phyloP scores from a whole-genome alignment of 2,888 invertebrate species.

The Eulithis testata region DNA sequence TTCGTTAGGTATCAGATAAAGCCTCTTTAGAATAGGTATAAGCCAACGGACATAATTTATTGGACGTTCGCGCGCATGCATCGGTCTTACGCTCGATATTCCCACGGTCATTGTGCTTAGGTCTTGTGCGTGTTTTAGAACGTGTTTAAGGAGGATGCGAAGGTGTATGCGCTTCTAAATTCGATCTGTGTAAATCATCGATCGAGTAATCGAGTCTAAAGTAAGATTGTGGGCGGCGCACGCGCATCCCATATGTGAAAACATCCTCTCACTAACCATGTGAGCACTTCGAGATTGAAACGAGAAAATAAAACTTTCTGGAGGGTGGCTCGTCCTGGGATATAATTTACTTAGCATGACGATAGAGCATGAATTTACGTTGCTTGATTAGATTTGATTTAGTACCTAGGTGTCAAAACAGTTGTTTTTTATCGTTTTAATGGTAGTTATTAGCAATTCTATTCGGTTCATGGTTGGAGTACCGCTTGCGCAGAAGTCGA shows the following conservation, averaged over 20 bases:
- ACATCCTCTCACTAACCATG: slow-evolving; percentile 72
- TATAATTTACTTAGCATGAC: slow-evolving; percentile 64
- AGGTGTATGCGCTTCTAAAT: slow-evolving; percentile 75
- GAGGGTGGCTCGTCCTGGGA: slow-evolving; percentile 80
- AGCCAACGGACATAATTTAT: slow-evolving; percentile 45
- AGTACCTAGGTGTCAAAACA: slow-evolving; percentile 55
- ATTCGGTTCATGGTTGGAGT: slow-evolving; percentile 70
- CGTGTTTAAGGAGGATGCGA: slow-evolving; percentile 61
- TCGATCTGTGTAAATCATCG: slow-evolving; percentile 83
- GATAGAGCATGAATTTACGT: slow-evolving; percentile 55
- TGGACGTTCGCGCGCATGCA: slow-evolving; percentile 48
- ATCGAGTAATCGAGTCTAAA: slow-evolving; percentile 81
- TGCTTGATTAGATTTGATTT: slow-evolving; percentile 61
- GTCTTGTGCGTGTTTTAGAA: slow-evolving; percentile 37
- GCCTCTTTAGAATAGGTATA: slow-evolving; percentile 43
- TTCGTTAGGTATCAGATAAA: slow-evolving; percentile 40
- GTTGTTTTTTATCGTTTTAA: slow-evolving; percentile 50
- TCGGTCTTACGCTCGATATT: slow-evolving; percentile 44
- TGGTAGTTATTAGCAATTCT: slow-evolving; percentile 59
- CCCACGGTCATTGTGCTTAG: slow-evolving; percentile 51
- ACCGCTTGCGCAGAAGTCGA: slow-evolving; percentile 73
- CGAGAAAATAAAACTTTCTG: slow-evolving; percentile 56
- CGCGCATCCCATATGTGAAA: slow-evolving; percentile 75
- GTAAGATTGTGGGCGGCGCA: slow-evolving; percentile 77
- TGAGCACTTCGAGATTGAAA: slow-evolving; percentile 48